phyloP scores from a whole-genome alignment of 2,888 invertebrate species.

The Asteroscopus sphinx region DNA sequence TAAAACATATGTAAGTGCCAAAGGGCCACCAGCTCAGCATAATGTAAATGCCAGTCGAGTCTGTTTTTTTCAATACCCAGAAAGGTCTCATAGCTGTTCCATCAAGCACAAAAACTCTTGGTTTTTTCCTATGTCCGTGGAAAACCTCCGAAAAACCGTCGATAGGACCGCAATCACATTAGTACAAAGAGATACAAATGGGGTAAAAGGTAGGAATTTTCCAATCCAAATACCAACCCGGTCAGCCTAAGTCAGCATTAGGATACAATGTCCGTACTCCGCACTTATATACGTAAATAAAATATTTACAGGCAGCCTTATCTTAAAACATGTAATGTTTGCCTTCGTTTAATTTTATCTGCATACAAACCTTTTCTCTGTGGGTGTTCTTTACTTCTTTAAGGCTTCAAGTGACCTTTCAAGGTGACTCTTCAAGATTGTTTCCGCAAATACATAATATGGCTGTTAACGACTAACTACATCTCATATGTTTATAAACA shows the following conservation, averaged over 20 bases:
- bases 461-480: slow-evolving; percentile 14
- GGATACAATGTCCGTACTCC: slow-evolving; percentile 1
- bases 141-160: not conserved
- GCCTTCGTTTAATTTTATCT: slow-evolving; percentile 48
- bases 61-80: not conserved
- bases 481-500: slow-evolving; percentile 23
- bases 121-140: not conserved
- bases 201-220: slow-evolving; percentile 6
- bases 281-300: slow-evolving; percentile 8
- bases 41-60: no score
- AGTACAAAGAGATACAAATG: slow-evolving; percentile 12
- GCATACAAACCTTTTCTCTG: slow-evolving; percentile 28
- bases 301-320: slow-evolving; percentile 13
- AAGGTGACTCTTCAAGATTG: slow-evolving; percentile 34
- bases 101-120: not conserved
- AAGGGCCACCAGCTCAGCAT: no score
- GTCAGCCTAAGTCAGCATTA: not conserved
- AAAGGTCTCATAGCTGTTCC: not conserved
- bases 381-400: slow-evolving; percentile 36
- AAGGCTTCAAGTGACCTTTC: slow-evolving; percentile 36
- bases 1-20: no score
- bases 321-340: slow-evolving; percentile 14
- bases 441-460: slow-evolving; percentile 43
- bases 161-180: slow-evolving; percentile 9
- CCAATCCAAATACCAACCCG: slow-evolving; percentile 4